Percentiles rank a stretch among this genome's conserved stretches.
Evolutionary conservation across 2,797 vertebrate species (phyloP).

Genomic region (Okamejei kenojei): DNA sequence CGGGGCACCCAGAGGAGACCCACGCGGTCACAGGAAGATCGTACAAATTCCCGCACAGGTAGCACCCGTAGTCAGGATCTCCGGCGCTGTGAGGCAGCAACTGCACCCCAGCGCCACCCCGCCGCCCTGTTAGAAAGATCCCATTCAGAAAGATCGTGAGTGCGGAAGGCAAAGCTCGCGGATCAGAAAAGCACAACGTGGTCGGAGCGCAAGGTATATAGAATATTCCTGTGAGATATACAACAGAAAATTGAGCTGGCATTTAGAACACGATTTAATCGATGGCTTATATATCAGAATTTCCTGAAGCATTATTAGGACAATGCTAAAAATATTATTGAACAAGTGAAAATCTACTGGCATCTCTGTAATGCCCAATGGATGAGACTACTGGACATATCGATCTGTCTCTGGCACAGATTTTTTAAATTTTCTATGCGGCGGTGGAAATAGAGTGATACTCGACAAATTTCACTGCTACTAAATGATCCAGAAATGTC

Average conservation of each 20-base stretch:
- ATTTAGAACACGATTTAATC: background rate
- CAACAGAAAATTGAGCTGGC: background rate
- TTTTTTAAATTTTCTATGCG: background rate
- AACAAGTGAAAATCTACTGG: background rate
- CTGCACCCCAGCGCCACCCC: background rate
- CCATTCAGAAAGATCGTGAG: background rate
- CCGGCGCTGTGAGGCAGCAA: background rate
- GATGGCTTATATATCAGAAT: background rate
- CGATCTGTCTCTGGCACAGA: background rate
- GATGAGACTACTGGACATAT: background rate
- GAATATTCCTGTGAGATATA: background rate
- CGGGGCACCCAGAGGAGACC: too few species aligned
- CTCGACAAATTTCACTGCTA: background rate
- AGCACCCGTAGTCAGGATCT: too few species aligned
- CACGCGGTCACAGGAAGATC: too few species aligned
- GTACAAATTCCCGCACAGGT: too few species aligned
- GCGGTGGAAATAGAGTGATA: background rate
- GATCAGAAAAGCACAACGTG: background rate
- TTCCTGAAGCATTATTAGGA: conserved; percentile 1
- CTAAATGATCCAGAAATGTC: background rate
- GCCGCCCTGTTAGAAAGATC: background rate
- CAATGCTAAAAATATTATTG: background rate
- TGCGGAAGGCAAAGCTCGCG: background rate
- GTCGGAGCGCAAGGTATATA: background rate
- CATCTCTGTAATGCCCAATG: background rate